A percentile compares a stretch with the other conserved stretches of the same genome.
These are phyloP conservation scores for Diploptera punctata DNA, from an alignment of 2,888 invertebrate species.

Conservation along the genomic window DNA sequence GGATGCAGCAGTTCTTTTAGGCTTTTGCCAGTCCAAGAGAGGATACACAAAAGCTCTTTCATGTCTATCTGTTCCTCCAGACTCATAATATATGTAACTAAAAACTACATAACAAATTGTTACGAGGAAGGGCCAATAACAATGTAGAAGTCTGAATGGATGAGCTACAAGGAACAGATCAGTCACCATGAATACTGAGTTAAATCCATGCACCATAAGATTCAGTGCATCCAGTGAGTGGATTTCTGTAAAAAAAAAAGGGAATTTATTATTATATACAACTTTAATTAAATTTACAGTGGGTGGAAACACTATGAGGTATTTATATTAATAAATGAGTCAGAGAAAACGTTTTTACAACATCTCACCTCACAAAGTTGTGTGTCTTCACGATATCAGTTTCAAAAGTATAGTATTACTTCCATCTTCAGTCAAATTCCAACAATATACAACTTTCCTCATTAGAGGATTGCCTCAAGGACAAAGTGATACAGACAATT, in stretches of 20 bases:
- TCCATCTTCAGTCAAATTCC: too few relatives aligned
- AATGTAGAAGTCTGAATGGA: slow-evolving; percentile 69
- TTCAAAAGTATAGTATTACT: too few relatives aligned
- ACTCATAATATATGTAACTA: slow-evolving; percentile 70
- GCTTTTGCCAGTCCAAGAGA: slow-evolving; percentile 76
- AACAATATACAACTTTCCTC: too few relatives aligned
- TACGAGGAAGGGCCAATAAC: slow-evolving; percentile 67
- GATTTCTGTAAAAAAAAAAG: slow-evolving; percentile 26
- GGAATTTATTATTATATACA: too few relatives aligned
- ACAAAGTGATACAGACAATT: too few relatives aligned
- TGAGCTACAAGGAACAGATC: slow-evolving; percentile 76
- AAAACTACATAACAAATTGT: slow-evolving; percentile 71
- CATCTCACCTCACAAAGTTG: too few relatives aligned
- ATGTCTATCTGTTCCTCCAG: slow-evolving; percentile 74
- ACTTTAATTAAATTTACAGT: too few relatives aligned
- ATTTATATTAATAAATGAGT: too few relatives aligned
- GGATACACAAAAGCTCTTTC: slow-evolving; percentile 53
- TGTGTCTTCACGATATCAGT: too few relatives aligned
- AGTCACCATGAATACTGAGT: slow-evolving; percentile 74
- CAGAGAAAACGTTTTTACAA: too few relatives aligned
- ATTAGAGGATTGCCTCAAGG: too few relatives aligned
- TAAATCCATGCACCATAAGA: slow-evolving; percentile 75
- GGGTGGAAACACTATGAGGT: too few relatives aligned
- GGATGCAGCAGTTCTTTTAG: slow-evolving; percentile 63
- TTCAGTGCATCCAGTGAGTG: slow-evolving; percentile 67